Conservation (phyloP, 2,113 vertebrate genomes). For the rat (Rattus norvegicus) region GRCr8 NC_086025.1:44148001-44148500, state of each 20-base stretch:
- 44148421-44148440: neutral
- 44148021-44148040: neutral
- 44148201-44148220: neutral
- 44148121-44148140: neutral
- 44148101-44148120: neutral
- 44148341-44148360: neutral
- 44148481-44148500: neutral
- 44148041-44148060: neutral
- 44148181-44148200: neutral
- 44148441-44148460: neutral
- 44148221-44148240: neutral
- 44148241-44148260: neutral
- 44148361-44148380: neutral
- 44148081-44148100: neutral
- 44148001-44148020: neutral
- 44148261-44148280: neutral
- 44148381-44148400: neutral
- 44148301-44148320: neutral
- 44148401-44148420: neutral
- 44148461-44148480: neutral
- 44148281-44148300: neutral
- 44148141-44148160: neutral
- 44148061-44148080: neutral
- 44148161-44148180: neutral
- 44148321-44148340: neutral